Conservation (phyloP, 2,113 vertebrate species). For the Leiothrix lutea region DNA sequence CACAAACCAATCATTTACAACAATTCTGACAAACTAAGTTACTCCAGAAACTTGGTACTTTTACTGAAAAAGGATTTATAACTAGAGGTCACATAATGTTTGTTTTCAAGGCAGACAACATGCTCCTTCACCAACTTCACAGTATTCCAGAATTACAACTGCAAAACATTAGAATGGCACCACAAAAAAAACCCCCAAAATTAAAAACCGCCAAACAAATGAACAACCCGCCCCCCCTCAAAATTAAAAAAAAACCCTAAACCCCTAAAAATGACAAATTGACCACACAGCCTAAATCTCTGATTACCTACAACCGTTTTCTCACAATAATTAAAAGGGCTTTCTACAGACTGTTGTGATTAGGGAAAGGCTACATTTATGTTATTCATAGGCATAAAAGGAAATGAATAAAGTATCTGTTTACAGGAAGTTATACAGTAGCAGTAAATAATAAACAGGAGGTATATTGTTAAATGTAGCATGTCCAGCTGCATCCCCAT, state of each 20-base stretch:
- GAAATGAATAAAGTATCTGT: neutral
- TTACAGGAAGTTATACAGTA: slow-evolving; percentile 10
- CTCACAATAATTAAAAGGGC: neutral
- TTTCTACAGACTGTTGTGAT: neutral
- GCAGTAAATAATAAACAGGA: slow-evolving; percentile 45
- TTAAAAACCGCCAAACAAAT: neutral
- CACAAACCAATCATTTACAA: slow-evolving; percentile 82
- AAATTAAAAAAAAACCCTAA: neutral
- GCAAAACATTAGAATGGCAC: slow-evolving; percentile 28
- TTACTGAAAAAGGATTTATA: slow-evolving; percentile 67
- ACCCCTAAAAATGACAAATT: neutral
- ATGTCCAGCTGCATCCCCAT: neutral
- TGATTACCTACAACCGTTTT: neutral
- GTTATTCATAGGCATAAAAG: neutral
- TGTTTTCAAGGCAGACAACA: slow-evolving; percentile 59
- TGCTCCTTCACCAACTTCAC: slow-evolving; percentile 53
- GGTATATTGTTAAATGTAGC: slow-evolving; percentile 36
- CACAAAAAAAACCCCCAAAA: neutral
- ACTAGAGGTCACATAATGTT: slow-evolving; percentile 72
- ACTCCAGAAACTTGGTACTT: slow-evolving; percentile 75
- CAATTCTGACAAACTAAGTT: slow-evolving; percentile 70
- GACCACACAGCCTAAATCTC: neutral
- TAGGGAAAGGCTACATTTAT: slow-evolving; percentile 1
- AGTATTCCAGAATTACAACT: slow-evolving; percentile 36
- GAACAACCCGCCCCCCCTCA: neutral